Percentiles rank a stretch among this genome's conserved stretches.
Conservation (phyloP, 2,888 invertebrate genomes). For the Lymantria dispar region DNA sequence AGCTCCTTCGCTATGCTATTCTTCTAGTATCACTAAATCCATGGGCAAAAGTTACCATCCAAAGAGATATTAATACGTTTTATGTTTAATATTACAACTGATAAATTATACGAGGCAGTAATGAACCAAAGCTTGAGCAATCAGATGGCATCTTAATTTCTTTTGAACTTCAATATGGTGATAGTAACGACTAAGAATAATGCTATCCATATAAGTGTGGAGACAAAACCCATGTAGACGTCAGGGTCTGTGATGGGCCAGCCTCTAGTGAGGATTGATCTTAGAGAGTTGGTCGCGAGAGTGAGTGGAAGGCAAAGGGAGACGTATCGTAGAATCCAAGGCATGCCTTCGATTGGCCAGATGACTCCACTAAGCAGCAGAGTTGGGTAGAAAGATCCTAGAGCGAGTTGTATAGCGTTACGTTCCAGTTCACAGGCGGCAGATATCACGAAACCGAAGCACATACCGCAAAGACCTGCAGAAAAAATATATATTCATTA, state of each 20-base stretch:
- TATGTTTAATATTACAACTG: too few species aligned
- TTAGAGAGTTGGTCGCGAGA: slow-evolving; percentile 94
- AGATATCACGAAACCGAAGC: slow-evolving; percentile 97
- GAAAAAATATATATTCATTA: not conserved
- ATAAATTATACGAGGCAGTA: not conserved
- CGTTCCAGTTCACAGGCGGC: slow-evolving; percentile 95
- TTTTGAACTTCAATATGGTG: slow-evolving; percentile 90
- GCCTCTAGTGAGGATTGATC: slow-evolving; percentile 93
- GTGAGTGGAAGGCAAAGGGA: slow-evolving; percentile 93
- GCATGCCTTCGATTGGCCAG: slow-evolving; percentile 99
- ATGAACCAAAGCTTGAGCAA: slow-evolving; percentile 9
- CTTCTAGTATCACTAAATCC: too few species aligned
- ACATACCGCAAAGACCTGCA: slow-evolving; percentile 94
- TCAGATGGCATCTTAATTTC: slow-evolving; percentile 80
- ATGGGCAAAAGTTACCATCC: too few species aligned
- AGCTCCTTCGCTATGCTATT: too few species aligned
- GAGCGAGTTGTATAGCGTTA: slow-evolving; percentile 95
- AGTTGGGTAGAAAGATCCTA: slow-evolving; percentile 97
- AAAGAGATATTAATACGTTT: too few species aligned
- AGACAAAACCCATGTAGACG: slow-evolving; percentile 94
- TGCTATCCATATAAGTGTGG: slow-evolving; percentile 93
- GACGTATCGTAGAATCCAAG: slow-evolving; percentile 90
- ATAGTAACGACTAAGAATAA: slow-evolving; percentile 91
- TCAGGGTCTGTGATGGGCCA: slow-evolving; percentile 91
- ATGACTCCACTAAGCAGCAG: slow-evolving; percentile 95